A percentile compares a stretch with the other conserved stretches of the same genome.
These are phyloP conservation scores for Austrofundulus limnaeus DNA, from an alignment of 2,113 vertebrate genomes.

Conservation along the genomic window DNA sequence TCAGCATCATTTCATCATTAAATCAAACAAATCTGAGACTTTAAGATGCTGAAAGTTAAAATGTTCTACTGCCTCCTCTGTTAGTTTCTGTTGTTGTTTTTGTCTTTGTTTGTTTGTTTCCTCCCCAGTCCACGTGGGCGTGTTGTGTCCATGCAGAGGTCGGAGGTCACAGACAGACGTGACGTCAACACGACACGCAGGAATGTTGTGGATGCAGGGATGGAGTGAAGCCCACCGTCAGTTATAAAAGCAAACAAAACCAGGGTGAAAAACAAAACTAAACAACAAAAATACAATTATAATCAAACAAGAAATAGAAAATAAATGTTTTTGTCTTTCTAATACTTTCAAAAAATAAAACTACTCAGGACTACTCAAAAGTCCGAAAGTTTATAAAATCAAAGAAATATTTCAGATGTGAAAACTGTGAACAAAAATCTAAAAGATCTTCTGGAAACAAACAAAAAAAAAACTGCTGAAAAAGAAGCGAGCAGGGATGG, in stretches of 20 bases:
- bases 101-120: slow-evolving; percentile 5
- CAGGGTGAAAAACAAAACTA: slow-evolving; percentile 1
- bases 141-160: slow-evolving; percentile 80
- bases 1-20: too few relatives aligned
- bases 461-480: slow-evolving; percentile 60
- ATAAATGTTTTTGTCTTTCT: neutral
- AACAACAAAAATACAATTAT: neutral
- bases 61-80: slow-evolving; percentile 9
- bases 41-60: neutral
- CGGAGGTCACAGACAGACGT: slow-evolving; percentile 73
- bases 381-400: neutral
- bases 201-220: slow-evolving; percentile 79
- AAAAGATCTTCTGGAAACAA: slow-evolving; percentile 10
- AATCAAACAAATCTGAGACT: neutral
- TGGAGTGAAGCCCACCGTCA: slow-evolving; percentile 78
- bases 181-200: slow-evolving; percentile 79
- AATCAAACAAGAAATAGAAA: neutral
- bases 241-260: slow-evolving; percentile 13
- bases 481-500: slow-evolving; percentile 80
- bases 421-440: neutral
- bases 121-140: slow-evolving; percentile 67
- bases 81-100: neutral
- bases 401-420: neutral
- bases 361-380: neutral
- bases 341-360: neutral